A percentile compares a stretch with the other conserved stretches of the same genome.
Conservation (phyloP, 2,888 invertebrate species). For the Prostheceraeus crozeri region DNA sequence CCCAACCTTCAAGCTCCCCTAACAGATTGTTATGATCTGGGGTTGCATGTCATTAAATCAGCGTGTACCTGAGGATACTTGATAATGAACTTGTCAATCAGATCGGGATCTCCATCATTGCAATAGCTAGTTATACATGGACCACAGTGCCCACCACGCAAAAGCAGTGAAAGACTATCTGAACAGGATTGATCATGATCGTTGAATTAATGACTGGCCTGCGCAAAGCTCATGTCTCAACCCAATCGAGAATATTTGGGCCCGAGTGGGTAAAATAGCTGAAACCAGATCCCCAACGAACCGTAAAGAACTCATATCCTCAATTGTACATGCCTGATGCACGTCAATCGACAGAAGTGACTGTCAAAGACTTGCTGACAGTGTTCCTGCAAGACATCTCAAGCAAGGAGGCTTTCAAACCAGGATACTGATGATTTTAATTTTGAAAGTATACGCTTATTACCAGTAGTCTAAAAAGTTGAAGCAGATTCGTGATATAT, state of each 20-base stretch:
- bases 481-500: too few species aligned
- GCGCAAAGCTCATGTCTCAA: not conserved
- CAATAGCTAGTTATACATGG: not conserved
- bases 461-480: too few species aligned
- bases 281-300: too few species aligned
- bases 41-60: too few species aligned
- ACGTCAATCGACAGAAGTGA: too few species aligned
- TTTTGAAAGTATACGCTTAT: too few species aligned
- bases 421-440: too few species aligned
- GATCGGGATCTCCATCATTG: not conserved
- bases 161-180: not conserved
- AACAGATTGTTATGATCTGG: constrained; percentile 19
- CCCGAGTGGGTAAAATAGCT: constrained; percentile 1
- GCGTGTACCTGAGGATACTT: constrained; percentile 5
- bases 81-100: constrained; percentile 16
- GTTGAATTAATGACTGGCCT: constrained; percentile 16
- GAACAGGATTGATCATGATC: not conserved
- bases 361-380: too few species aligned
- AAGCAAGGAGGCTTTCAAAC: too few species aligned
- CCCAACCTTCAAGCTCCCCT: constrained; percentile 1
- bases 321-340: too few species aligned
- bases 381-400: too few species aligned
- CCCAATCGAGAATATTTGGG: constrained; percentile 6
- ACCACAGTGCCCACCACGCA: constrained; percentile 13
- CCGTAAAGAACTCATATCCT: too few species aligned